phyloP scores from a whole-genome alignment of 2,797 vertebrate species.

The Harpagifer antarcticus region DNA sequence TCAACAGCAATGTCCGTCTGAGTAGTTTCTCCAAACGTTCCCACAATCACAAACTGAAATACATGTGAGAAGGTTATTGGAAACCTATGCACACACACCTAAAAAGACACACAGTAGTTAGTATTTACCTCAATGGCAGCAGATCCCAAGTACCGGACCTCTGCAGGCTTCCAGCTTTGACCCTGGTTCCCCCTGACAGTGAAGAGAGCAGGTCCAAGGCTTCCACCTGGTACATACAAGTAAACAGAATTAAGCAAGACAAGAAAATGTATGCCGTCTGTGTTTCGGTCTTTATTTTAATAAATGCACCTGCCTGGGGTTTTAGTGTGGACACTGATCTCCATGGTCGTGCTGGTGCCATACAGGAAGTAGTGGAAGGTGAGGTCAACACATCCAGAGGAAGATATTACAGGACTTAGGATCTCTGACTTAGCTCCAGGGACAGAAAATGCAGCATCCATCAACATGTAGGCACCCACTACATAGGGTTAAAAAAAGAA shows the following conservation, averaged over 20 bases:
- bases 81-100: not conserved
- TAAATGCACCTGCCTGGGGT: conserved; percentile 61
- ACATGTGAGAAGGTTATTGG: not conserved
- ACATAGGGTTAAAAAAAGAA: conserved; percentile 5
- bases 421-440: conserved; percentile 72
- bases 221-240: conserved; percentile 44
- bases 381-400: conserved; percentile 83
- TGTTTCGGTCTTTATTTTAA: not conserved
- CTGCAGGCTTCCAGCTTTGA: conserved; percentile 76
- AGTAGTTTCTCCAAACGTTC: conserved; percentile 79
- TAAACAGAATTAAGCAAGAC: not conserved
- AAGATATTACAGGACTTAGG: conserved; percentile 74
- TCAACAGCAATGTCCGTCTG: conserved; percentile 88
- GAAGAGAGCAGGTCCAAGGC: conserved; percentile 60
- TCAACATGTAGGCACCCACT: conserved; percentile 86
- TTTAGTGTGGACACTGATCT: conserved; percentile 77
- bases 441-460: conserved; percentile 68
- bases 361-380: conserved; percentile 85
- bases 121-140: conserved; percentile 76
- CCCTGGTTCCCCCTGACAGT: conserved; percentile 81
- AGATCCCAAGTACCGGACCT: conserved; percentile 70
- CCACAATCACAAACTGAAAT: conserved; percentile 86
- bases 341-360: conserved; percentile 78
- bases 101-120: too few species aligned
- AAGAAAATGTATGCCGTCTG: not conserved